phyloP scores from a whole-genome alignment of 2,797 vertebrate genomes.

The Bufotes viridis region DNA sequence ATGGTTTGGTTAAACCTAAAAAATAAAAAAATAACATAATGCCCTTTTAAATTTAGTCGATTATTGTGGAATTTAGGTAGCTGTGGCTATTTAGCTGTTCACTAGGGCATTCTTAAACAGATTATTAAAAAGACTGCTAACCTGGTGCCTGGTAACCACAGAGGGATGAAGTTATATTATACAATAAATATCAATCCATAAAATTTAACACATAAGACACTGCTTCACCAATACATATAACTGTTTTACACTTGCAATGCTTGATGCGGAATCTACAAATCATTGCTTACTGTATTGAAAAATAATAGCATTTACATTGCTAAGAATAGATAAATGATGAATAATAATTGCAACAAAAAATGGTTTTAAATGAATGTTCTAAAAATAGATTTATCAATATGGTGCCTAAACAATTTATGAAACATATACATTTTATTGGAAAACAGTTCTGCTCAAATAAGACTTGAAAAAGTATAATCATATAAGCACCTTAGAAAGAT shows the following conservation, averaged over 20 bases:
- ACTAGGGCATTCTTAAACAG: background rate
- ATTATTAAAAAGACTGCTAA: slow-evolving; percentile 73
- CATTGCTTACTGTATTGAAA: background rate
- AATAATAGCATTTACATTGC: too few species aligned
- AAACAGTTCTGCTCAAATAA: too few species aligned
- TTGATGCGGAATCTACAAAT: background rate
- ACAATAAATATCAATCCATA: background rate
- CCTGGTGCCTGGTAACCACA: slow-evolving; percentile 87
- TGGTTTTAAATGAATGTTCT: too few species aligned
- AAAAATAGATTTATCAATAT: too few species aligned
- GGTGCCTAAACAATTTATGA: too few species aligned
- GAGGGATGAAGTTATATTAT: slow-evolving; percentile 74
- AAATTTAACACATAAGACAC: background rate
- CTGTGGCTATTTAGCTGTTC: background rate
- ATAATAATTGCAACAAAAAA: too few species aligned
- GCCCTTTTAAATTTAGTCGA: background rate
- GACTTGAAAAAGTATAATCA: too few species aligned
- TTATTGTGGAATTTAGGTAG: background rate
- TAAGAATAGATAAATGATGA: too few species aligned
- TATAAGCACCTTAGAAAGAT: too few species aligned
- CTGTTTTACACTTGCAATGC: background rate
- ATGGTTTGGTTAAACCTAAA: too few species aligned
- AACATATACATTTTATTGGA: too few species aligned
- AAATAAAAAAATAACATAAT: too few species aligned
- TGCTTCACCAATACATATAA: background rate